Evolutionary conservation across 2,113 vertebrate genomes (phyloP).

Genomic region (Uropsilus gracilis): DNA sequence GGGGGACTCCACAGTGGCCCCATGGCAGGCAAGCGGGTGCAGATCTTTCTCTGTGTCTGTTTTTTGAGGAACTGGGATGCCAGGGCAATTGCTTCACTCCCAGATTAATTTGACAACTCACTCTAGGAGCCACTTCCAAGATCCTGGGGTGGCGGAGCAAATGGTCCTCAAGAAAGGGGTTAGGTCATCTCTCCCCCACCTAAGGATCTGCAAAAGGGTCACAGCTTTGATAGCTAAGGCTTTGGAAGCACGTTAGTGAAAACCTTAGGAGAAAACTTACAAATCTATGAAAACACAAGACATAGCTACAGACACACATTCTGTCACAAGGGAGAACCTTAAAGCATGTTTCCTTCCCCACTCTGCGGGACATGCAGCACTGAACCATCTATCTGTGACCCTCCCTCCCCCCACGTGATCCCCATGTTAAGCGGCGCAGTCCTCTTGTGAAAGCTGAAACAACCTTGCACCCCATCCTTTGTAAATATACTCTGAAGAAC

Average conservation of each 20-base stretch:
- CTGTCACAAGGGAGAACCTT: not conserved
- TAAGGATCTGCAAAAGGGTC: slow-evolving; percentile 66
- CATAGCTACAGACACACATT: not conserved
- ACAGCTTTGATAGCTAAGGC: slow-evolving; percentile 69
- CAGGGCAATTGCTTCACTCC: not conserved
- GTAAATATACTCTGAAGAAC: slow-evolving; percentile 87
- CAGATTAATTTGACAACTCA: slow-evolving; percentile 8
- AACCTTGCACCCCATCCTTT: slow-evolving; percentile 82
- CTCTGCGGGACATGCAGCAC: not conserved
- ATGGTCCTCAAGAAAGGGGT: slow-evolving; percentile 61
- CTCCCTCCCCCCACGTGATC: slow-evolving; percentile 75
- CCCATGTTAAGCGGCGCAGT: slow-evolving; percentile 82
- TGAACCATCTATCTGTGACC: slow-evolving; percentile 67
- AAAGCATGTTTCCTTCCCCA: not conserved
- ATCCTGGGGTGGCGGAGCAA: not conserved
- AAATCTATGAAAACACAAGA: not conserved
- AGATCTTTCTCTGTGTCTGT: slow-evolving; percentile 63
- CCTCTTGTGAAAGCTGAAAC: slow-evolving; percentile 83
- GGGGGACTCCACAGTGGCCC: slow-evolving; percentile 54
- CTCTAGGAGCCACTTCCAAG: slow-evolving; percentile 64
- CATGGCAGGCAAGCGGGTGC: not conserved
- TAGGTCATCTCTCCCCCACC: slow-evolving; percentile 16
- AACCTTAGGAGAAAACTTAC: slow-evolving; percentile 71
- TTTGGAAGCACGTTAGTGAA: slow-evolving; percentile 72
- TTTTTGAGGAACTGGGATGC: slow-evolving; percentile 51